Evolutionary conservation across 2,113 vertebrate genomes (phyloP).

Genomic region (Clarias macrocephalus): DNA sequence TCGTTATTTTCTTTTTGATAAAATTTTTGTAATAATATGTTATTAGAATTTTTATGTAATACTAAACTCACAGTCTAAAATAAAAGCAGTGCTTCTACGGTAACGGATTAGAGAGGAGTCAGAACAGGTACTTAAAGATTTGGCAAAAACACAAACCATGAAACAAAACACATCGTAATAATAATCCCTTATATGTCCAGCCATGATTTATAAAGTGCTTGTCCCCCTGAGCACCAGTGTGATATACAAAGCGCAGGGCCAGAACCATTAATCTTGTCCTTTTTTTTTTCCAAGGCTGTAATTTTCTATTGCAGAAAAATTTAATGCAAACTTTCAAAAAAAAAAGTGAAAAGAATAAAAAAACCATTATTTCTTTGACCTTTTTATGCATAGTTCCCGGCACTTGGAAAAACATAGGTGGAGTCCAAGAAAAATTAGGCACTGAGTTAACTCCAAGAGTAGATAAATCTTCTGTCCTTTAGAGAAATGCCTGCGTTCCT

Average conservation of each 20-base stretch:
- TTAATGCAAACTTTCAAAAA: constrained; percentile 68
- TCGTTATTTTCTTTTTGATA: background rate
- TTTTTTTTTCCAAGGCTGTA: constrained; percentile 68
- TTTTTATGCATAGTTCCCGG: constrained; percentile 71
- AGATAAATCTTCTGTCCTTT: constrained; percentile 70
- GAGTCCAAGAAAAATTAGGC: constrained; percentile 76
- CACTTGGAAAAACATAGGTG: constrained; percentile 75
- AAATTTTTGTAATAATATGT: background rate
- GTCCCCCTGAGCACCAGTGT: constrained; percentile 64
- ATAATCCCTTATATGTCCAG: constrained; percentile 67
- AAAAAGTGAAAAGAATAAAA: background rate
- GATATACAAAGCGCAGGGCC: constrained; percentile 75
- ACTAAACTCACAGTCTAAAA: constrained; percentile 13
- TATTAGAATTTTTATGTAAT: constrained; percentile 8
- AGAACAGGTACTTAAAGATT: constrained; percentile 64
- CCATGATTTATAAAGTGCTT: constrained; percentile 87
- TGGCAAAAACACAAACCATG: constrained; percentile 64
- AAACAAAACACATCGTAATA: constrained; percentile 64
- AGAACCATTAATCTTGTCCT: constrained; percentile 77
- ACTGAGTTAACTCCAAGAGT: constrained; percentile 66
- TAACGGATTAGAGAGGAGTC: constrained; percentile 65
- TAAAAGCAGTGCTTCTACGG: constrained; percentile 45
- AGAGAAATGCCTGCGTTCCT: constrained; percentile 37
- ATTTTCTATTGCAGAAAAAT: constrained; percentile 81
- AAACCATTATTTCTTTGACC: constrained; percentile 76